Conservation (phyloP, 2,113 vertebrate species). For the Motacilla alba region DNA sequence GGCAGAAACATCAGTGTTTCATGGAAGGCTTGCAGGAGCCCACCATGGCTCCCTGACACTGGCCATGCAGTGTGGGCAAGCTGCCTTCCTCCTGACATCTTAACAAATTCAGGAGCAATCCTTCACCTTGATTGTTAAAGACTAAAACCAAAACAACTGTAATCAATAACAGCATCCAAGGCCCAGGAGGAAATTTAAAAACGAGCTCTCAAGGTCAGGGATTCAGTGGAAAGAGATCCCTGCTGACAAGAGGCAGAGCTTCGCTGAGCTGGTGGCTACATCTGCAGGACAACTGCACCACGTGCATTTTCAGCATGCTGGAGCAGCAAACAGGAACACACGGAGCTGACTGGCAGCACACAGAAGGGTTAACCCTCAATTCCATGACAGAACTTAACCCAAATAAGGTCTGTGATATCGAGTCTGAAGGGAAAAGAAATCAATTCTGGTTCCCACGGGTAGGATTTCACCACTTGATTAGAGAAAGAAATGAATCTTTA, state of each 20-base stretch:
- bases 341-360: background rate
- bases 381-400: background rate
- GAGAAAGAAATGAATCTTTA: conserved; percentile 55
- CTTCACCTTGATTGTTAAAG: conserved; percentile 29
- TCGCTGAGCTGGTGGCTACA: background rate
- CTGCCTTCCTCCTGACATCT: background rate
- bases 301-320: background rate
- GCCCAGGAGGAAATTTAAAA: conserved; percentile 8
- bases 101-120: conserved; percentile 5
- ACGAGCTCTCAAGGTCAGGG: background rate
- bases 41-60: background rate
- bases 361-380: background rate
- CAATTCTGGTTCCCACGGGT: conserved; percentile 50
- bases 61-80: background rate
- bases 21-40: background rate
- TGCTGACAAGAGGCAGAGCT: background rate
- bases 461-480: conserved; percentile 54
- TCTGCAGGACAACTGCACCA: background rate
- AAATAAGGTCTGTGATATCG: background rate
- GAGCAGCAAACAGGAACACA: background rate
- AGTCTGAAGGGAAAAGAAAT: conserved; percentile 50
- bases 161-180: background rate
- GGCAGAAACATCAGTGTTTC: background rate
- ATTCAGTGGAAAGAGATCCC: background rate
- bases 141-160: background rate